Conservation (phyloP, 2,888 invertebrate species). For the Microctonus brassicae region DNA sequence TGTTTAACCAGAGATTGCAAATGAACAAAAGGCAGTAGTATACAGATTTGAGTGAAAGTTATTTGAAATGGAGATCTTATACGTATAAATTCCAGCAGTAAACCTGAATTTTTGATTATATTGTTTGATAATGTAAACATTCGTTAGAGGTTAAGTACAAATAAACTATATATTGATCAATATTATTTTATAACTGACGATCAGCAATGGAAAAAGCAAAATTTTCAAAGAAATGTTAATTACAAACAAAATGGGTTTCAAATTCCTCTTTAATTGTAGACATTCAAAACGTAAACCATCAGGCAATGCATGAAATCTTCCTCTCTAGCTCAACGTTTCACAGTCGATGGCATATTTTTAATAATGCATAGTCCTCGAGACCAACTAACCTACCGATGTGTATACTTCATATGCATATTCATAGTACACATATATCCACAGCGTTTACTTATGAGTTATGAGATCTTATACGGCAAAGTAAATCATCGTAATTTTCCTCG, state of each 20-base stretch:
- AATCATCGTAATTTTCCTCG: conserved; percentile 11
- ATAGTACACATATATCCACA: background rate
- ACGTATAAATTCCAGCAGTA: too few species aligned
- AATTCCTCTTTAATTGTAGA: too few species aligned
- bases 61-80: background rate
- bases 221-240: conserved; percentile 1
- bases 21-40: background rate
- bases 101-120: too few species aligned
- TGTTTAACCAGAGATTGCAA: conserved; percentile 1
- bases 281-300: background rate
- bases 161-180: too few species aligned
- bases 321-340: background rate
- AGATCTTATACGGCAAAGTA: background rate
- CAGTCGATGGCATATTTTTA: conserved; percentile 16
- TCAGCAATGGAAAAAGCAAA: too few species aligned
- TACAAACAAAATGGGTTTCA: conserved; percentile 4
- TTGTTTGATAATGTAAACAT: too few species aligned
- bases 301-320: background rate
- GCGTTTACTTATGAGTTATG: background rate
- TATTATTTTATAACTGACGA: too few species aligned
- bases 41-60: conserved; percentile 13
- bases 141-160: too few species aligned
- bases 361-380: conserved; percentile 33
- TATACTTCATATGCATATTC: background rate
- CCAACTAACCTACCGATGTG: conserved; percentile 23